phyloP scores from a whole-genome alignment of 2,113 vertebrate species.

The Xenopus laevis region DNA sequence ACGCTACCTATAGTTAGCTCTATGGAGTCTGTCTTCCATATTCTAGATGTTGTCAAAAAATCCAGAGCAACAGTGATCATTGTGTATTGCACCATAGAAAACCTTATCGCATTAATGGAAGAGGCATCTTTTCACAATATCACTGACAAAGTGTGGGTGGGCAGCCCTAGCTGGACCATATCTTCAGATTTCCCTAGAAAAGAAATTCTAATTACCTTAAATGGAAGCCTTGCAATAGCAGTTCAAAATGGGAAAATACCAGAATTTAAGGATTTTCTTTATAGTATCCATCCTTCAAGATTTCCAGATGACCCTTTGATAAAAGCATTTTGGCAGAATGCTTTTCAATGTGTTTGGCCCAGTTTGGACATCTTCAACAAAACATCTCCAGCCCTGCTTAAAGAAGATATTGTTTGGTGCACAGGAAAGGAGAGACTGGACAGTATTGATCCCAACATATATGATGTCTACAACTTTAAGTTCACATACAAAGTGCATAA shows the following conservation, averaged over 20 bases:
- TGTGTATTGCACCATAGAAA: slow-evolving; percentile 33
- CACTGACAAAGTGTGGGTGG: slow-evolving; percentile 22
- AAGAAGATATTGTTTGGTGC: slow-evolving; percentile 4
- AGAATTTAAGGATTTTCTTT: slow-evolving; percentile 32
- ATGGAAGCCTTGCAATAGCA: slow-evolving; percentile 17
- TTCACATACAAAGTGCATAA: slow-evolving; percentile 27
- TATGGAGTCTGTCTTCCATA: slow-evolving; percentile 17
- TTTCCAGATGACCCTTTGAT: slow-evolving; percentile 21
- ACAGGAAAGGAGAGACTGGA: slow-evolving; percentile 25
- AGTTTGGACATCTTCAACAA: neutral
- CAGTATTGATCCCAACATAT: slow-evolving; percentile 28
- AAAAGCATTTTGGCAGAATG: slow-evolving; percentile 33
- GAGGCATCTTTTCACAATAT: slow-evolving; percentile 22
- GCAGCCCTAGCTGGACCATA: slow-evolving; percentile 12
- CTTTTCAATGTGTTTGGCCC: slow-evolving; percentile 26
- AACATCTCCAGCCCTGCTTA: neutral
- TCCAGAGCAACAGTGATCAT: slow-evolving; percentile 28
- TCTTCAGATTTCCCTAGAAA: slow-evolving; percentile 22
- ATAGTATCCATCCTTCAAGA: slow-evolving; percentile 16
- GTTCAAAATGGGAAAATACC: slow-evolving; percentile 16
- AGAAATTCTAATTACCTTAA: slow-evolving; percentile 23
- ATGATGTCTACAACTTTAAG: slow-evolving; percentile 28
- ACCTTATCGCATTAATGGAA: slow-evolving; percentile 28
- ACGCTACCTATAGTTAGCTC: slow-evolving; percentile 21
- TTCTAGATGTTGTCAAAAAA: slow-evolving; percentile 15